phyloP scores from a whole-genome alignment of 2,113 vertebrate species.

The Coregonus clupeaformis region DNA sequence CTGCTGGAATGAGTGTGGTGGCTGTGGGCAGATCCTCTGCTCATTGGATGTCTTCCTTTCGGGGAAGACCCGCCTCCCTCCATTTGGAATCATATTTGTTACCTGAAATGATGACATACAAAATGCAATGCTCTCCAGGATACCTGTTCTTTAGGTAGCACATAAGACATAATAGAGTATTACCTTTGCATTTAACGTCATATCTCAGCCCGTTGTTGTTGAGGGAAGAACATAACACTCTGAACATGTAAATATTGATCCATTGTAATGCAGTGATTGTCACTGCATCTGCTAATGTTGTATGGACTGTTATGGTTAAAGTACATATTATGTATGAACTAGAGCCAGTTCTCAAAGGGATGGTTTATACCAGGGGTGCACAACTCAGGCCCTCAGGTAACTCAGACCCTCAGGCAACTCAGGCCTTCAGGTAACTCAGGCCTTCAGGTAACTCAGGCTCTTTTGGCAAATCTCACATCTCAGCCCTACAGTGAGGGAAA shows the following conservation, averaged over 20 bases:
- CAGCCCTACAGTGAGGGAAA: too few relatives aligned
- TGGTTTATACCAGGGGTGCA: too few relatives aligned
- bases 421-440: too few relatives aligned
- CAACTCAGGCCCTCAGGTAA: too few relatives aligned
- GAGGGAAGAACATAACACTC: constrained; percentile 25
- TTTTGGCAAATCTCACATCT: too few relatives aligned
- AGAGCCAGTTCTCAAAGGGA: not conserved
- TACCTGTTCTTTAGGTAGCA: constrained; percentile 16
- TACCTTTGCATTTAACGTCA: not conserved
- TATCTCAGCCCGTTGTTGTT: constrained; percentile 6
- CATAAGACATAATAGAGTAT: constrained; percentile 6
- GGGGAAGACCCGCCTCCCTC: constrained; percentile 23
- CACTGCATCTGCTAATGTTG: not conserved
- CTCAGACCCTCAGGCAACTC: too few relatives aligned
- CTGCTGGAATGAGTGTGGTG: constrained; percentile 19
- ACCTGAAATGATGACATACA: constrained; percentile 53
- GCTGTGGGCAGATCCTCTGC: constrained; percentile 30
- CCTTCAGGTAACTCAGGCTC: too few relatives aligned
- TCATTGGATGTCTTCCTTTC: constrained; percentile 38
- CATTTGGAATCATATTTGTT: constrained; percentile 22
- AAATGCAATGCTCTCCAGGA: constrained; percentile 11
- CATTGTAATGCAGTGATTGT: not conserved
- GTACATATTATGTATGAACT: not conserved
- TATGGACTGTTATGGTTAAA: not conserved
- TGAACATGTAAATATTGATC: constrained; percentile 20